Evolutionary conservation across 2,797 vertebrate genomes (phyloP).

Genomic region (Brotula barbata): DNA sequence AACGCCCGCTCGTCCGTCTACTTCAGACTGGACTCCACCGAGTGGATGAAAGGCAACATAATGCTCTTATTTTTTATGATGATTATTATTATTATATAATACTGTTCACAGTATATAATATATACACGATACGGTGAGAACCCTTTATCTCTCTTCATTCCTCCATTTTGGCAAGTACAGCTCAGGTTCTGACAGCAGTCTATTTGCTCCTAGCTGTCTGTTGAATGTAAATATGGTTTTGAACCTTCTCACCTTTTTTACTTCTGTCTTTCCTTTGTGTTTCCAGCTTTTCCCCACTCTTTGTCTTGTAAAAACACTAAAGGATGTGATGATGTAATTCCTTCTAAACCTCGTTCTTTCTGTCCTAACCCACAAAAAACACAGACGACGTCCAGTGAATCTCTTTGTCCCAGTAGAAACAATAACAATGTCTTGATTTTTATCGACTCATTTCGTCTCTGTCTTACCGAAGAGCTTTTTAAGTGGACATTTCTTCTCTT

Average conservation of each 20-base stretch:
- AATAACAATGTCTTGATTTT: too few relatives aligned
- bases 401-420: too few relatives aligned
- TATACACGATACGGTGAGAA: slow-evolving; percentile 70
- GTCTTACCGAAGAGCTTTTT: too few relatives aligned
- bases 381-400: too few relatives aligned
- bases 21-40: slow-evolving; percentile 56
- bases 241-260: slow-evolving; percentile 57
- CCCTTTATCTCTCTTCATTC: slow-evolving; percentile 28
- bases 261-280: slow-evolving; percentile 24
- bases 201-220: slow-evolving; percentile 69
- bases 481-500: too few relatives aligned
- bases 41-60: slow-evolving; percentile 51
- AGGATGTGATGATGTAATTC: too few relatives aligned
- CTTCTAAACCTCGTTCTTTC: too few relatives aligned
- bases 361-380: too few relatives aligned
- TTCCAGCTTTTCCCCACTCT: slow-evolving; percentile 52
- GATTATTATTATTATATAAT: slow-evolving; percentile 65
- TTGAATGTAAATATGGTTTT: slow-evolving; percentile 65
- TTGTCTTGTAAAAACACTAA: slow-evolving; percentile 53
- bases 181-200: too few relatives aligned
- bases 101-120: slow-evolving; percentile 68
- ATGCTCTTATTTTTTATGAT: slow-evolving; percentile 56
- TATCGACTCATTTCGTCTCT: too few relatives aligned
- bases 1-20: slow-evolving; percentile 69
- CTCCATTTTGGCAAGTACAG: too few relatives aligned